Evolutionary conservation across 2,888 invertebrate genomes (phyloP), one percentile per base, ranked within the genome.

Genomic region (Lasiommata megera): DNA sequence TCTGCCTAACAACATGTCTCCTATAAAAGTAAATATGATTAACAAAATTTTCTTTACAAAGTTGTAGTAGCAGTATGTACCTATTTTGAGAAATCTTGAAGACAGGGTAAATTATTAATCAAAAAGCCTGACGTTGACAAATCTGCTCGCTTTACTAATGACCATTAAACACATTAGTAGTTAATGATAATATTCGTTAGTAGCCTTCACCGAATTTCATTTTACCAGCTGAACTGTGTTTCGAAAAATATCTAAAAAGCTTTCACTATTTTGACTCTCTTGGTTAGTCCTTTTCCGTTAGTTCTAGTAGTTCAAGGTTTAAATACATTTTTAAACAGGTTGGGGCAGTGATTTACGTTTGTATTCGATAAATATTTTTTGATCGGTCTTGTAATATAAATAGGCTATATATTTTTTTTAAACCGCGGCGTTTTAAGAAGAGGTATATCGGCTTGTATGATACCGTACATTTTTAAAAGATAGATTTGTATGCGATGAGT

Each of bases 91-190:
- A 40, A 47, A 31, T 7, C 31, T 28, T 29, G 38, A 17, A 23
- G 40, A 34, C 51, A 53, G 55, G 44, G 36, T 53, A 48, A 53
- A 57, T 54, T 44, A 43, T 54, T 43, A 48, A 58, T 47, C 47
- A 54, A 40, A 50, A 36, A 38, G 38, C 28, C 16, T 47, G 44
- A 54, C 12, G 50, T 58, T 48, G 53, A 58, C 47, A 53, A 58
- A 58, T 58, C 3, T 8, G 23, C 38, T 52, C 28, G 57, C 57
- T 40, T 53, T 52, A 58, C 48, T 58, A 34, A 59, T 51, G 50
- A 40, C 31, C 51, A 55, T 51, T 59, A 54, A 54, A 58, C 52
- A 36, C 56, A 56, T 56, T 56, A 43, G 41, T 17, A 12, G 41
- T 56, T 56, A 50, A 50, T 56, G 41, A 50, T 56, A 55, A 47